phyloP scores from a whole-genome alignment of 2,113 vertebrate species.

The Thalassoma bifasciatum region DNA sequence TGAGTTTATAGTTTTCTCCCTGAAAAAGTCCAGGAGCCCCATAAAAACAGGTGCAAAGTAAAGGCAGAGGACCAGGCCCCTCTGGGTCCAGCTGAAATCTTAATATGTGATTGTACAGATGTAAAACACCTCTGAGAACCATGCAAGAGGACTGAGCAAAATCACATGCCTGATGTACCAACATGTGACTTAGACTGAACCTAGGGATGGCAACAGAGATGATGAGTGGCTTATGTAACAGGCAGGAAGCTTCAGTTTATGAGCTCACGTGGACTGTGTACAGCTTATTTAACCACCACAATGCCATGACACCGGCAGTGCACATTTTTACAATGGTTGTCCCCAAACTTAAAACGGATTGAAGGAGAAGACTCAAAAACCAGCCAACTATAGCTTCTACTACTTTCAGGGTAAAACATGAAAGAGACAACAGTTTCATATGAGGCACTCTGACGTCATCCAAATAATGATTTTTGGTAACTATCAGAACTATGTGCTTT shows the following conservation, averaged over 20 bases:
- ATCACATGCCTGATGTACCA: constrained; percentile 16
- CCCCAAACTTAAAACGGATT: no score
- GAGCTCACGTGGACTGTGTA: background rate
- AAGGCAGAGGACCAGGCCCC: constrained; percentile 10
- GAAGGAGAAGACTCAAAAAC: no score
- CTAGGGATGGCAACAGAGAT: background rate
- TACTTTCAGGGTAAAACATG: no score
- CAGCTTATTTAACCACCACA: background rate
- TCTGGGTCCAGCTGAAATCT: background rate
- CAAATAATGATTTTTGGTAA: no score
- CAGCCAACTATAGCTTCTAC: no score
- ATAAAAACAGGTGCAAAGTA: constrained; percentile 10
- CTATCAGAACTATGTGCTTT: no score
- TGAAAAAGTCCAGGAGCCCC: no score
- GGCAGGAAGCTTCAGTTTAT: background rate
- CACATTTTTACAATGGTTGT: no score
- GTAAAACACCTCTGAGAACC: background rate
- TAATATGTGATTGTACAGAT: constrained; percentile 7
- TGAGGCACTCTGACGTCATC: no score
- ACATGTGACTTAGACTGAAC: background rate
- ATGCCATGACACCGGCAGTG: background rate
- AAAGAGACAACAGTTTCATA: no score
- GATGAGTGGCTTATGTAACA: background rate
- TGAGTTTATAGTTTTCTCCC: no score
- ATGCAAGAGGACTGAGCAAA: background rate